Conservation (phyloP, 2,113 vertebrate genomes). For the Chionis minor region DNA sequence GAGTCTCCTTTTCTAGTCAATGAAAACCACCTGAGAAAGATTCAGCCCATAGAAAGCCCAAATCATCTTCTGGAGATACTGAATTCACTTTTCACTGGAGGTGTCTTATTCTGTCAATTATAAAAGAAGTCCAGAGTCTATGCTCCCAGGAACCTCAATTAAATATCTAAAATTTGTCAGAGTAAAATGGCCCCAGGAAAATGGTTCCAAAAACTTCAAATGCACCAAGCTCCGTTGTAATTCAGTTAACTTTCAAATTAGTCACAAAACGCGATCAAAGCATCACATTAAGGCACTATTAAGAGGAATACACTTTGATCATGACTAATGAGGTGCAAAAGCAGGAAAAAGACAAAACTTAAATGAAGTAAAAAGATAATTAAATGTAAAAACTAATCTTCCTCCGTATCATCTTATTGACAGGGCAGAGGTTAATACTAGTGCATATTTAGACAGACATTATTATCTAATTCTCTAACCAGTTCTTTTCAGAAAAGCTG, state of each 20-base stretch:
- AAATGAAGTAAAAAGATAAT: slow-evolving; percentile 7
- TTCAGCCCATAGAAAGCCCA: neutral
- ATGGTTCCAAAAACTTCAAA: neutral
- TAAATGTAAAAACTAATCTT: neutral
- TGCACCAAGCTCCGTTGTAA: neutral
- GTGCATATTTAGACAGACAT: neutral
- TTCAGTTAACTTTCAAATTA: slow-evolving; percentile 45
- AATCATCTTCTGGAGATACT: neutral
- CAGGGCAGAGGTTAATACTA: slow-evolving; percentile 19
- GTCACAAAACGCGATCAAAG: slow-evolving; percentile 55
- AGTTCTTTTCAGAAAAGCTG: neutral
- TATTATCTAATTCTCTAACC: neutral
- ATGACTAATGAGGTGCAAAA: slow-evolving; percentile 51
- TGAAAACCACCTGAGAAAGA: neutral
- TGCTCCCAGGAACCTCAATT: neutral
- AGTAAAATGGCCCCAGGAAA: slow-evolving; percentile 27
- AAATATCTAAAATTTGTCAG: neutral
- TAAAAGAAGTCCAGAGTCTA: neutral
- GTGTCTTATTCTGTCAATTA: neutral
- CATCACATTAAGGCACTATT: slow-evolving; percentile 26
- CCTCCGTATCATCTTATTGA: neutral
- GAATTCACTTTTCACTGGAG: neutral
- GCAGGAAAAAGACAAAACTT: neutral
- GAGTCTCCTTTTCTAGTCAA: neutral
- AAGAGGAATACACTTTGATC: slow-evolving; percentile 59